Base-by-base conservation (phyloP, 2,113 vertebrate species). In the Semnornis frantzii region DNA sequence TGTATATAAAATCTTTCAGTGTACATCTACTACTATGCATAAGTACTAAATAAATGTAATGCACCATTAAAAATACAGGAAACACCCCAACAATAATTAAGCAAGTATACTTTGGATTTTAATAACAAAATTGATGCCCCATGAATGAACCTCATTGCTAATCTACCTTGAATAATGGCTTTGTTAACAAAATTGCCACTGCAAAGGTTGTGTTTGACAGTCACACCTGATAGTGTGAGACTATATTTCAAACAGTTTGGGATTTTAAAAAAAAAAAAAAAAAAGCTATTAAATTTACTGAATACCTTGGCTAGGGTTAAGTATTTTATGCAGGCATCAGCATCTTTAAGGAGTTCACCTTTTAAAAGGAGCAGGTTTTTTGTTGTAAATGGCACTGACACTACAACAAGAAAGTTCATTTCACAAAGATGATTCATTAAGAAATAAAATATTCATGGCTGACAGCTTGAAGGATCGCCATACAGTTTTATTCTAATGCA, bases 401-500 rank as follows among this genome's bases (percentile, higher is more conserved):
- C 98, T 97, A 98, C 98, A 98, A 98, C 98, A 98, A 98, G 98
- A 98, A 98, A 98, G 98, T 98, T 98, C 98, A 98, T 98, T 98
- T 98, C 98, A 97, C 97, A 98, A 98, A 98, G 97, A 98, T 98
- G 98, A 98, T 98, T 98, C 98, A 98, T 98, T 98, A 98, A 98
- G 98, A 98, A 98, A 98, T 98, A 98, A 98, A 98, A 98, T 98
- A 99, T 98, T 99, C 98, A 98, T 98, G 97, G 98, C 98, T 99
- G 99, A 99, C 99, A 99, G 98, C 97, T 98, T 99, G 98, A 99
- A 98, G 98, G 98, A 99, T 99, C 98, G 97, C 98, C 98, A 98
- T 97, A 98, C 97, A 99, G 98, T 98, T 99, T 98, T 99, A 98
- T 99, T 99, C 99, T 99, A 99, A 99, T 99, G 99, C 99, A 98